phyloP scores from a whole-genome alignment of 2,797 vertebrate genomes.

The Clarias fuscus region DNA sequence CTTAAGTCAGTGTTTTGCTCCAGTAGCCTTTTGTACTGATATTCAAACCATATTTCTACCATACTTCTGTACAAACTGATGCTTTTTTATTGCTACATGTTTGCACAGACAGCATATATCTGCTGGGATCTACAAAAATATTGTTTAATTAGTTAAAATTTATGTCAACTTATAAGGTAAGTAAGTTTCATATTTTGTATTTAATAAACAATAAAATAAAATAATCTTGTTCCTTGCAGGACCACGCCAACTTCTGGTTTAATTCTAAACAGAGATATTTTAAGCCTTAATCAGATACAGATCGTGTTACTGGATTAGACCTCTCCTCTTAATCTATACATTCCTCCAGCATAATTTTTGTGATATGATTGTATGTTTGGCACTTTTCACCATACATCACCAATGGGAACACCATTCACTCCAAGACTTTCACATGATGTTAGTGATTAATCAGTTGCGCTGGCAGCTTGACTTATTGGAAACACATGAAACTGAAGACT shows the following conservation, averaged over 20 bases:
- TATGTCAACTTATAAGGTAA: background rate
- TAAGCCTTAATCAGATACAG: background rate
- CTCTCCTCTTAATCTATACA: background rate
- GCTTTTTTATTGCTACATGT: background rate
- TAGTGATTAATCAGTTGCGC: background rate
- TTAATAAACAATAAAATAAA: background rate
- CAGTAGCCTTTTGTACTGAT: background rate
- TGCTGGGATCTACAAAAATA: too few relatives aligned
- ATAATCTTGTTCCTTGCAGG: background rate
- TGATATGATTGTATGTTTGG: background rate
- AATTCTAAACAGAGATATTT: background rate
- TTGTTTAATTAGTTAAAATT: too few relatives aligned
- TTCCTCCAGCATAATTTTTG: background rate
- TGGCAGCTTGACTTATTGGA: background rate
- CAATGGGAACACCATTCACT: background rate
- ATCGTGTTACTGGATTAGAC: background rate
- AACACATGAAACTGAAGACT: background rate
- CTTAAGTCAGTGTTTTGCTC: background rate
- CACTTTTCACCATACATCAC: background rate
- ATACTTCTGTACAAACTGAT: too few relatives aligned
- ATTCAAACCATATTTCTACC: background rate
- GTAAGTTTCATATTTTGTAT: too few relatives aligned
- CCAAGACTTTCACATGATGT: background rate
- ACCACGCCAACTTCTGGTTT: background rate
- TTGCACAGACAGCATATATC: too few relatives aligned